Conservation (phyloP, 2,113 vertebrate genomes). For the Charadrius vociferus region DNA sequence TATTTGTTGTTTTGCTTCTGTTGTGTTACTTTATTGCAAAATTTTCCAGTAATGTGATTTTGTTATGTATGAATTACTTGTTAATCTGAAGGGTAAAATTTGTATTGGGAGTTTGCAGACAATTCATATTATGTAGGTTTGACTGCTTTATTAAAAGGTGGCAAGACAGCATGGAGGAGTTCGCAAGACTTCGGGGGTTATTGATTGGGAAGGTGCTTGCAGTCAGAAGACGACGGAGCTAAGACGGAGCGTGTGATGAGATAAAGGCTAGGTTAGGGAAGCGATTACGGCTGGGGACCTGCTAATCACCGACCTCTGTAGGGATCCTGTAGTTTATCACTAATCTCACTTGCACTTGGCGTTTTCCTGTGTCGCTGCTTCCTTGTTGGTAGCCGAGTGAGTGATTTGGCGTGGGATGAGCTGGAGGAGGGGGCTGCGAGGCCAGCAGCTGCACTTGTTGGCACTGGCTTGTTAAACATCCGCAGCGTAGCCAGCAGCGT, state of each 20-base stretch:
- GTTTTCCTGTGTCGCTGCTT: slow-evolving; percentile 64
- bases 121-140: neutral
- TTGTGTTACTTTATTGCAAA: neutral
- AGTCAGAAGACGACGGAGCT: slow-evolving; percentile 25
- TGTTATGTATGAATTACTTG: neutral
- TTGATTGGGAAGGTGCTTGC: slow-evolving; percentile 61
- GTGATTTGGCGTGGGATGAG: slow-evolving; percentile 74
- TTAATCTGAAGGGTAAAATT: neutral
- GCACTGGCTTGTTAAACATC: slow-evolving; percentile 74
- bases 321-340: slow-evolving; percentile 77
- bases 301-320: slow-evolving; percentile 78
- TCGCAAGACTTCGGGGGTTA: slow-evolving; percentile 27
- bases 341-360: slow-evolving; percentile 72
- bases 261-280: slow-evolving; percentile 66
- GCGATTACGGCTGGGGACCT: slow-evolving; percentile 63
- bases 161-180: neutral
- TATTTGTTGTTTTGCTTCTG: neutral
- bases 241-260: slow-evolving; percentile 64
- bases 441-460: slow-evolving; percentile 84
- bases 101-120: neutral
- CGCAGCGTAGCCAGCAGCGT: slow-evolving; percentile 67
- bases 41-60: neutral
- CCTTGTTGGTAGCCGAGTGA: slow-evolving; percentile 71
- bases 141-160: slow-evolving; percentile 1
- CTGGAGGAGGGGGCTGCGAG: slow-evolving; percentile 67